Base-by-base conservation (phyloP, 1,140 invertebrate genomes). In the Aphaenogaster ashmeadi region DNA sequence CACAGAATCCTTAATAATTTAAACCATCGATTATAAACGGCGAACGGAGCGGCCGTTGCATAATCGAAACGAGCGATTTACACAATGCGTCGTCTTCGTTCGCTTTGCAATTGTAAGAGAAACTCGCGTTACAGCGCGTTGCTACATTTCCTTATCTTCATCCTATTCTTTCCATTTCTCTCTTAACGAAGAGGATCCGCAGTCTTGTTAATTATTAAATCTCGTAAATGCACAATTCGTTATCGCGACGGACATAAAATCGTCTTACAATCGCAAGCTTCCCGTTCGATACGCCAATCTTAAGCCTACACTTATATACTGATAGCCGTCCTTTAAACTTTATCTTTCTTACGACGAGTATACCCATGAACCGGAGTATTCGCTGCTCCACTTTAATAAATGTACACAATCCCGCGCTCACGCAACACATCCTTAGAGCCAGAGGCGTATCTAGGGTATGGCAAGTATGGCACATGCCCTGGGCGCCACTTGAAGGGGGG, bases 61-160 rank as follows among this genome's bases (percentile, higher is more conserved):
- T 74, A 79, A 85, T 71, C 69, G 47, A 66, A 86, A 58, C 67
- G 50, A 85, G 74, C 80, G 38, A 88, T 90, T 44, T 90, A 89
- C n/a, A 79, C 88, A 86, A 86, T 88, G 74, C 86, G 18, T 41
- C n/a, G 21, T 79, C 60, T 54, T 38, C 44, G 13, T 38, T 44
- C 15, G 18, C 36, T 69, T 74, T 87, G 79, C 88, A 75, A 81
- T 89, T 90, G 88, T 89, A 90, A 89, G 88, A 89, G 58, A 90
- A 90, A 87, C 56, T 87, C 81, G 33, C 33, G 1, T n/a, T 36
- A 50, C n/a, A 15, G 33, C 44, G 11, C 52, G 7, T 75, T 56
- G 38, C 27, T 56, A 77, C 21, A 44, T 78, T 62, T 62, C 36
- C 36, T 38, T 41, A 50, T 44, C n/a, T 8, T 11, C 2, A 11